Base-by-base conservation (phyloP, 2,113 vertebrate species). In the Psilopogon haemacephalus region DNA sequence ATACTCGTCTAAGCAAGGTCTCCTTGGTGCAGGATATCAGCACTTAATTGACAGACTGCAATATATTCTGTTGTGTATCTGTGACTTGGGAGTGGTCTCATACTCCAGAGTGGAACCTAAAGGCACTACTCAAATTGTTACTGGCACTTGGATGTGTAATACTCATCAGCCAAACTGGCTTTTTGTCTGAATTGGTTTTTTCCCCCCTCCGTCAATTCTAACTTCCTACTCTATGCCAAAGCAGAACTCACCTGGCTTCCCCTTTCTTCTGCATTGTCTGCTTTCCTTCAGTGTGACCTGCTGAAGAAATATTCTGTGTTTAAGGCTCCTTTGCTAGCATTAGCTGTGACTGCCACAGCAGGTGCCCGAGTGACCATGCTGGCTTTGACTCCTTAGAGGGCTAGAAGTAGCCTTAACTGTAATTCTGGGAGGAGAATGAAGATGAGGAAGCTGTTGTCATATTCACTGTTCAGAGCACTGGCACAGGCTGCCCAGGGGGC, bases 111-210 rank as follows among this genome's bases (percentile, higher is more conserved):
- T 88, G 95, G 94, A 88, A 92, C 40, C 48, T 73, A 67, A 58
- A 30, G 33, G 79, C 37, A 46, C 72, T 70, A 32, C 56, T 95
- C 37, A 71, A 79, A 80, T 42, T 77, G 44, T 86, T 95, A 40
- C 40, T 48, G 62, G 89, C 81, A 76, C 46, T 73, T 84, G 65
- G 56, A 69, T 30, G 32, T 72, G 18, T 0, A 56, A 67, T 75
- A 74, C 59, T 77, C 59, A 67, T 72, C 73, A 77, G 44, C 91
- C 88, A 94, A 94, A 7, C 69, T 82, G 85, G 46, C 64, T n/a
- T n/a, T n/a, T 77, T 60, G 21, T 65, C 55, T 78, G 75, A 69
- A 18, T 40, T 58, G n/a, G n/a, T 19, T 23, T 23, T 21, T 6
- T 2, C 15, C 1, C 3, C 2, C 13, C 1, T 4, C 5, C 26